Conservation (phyloP, 2,797 vertebrate genomes). For the Capromys pilorides region DNA sequence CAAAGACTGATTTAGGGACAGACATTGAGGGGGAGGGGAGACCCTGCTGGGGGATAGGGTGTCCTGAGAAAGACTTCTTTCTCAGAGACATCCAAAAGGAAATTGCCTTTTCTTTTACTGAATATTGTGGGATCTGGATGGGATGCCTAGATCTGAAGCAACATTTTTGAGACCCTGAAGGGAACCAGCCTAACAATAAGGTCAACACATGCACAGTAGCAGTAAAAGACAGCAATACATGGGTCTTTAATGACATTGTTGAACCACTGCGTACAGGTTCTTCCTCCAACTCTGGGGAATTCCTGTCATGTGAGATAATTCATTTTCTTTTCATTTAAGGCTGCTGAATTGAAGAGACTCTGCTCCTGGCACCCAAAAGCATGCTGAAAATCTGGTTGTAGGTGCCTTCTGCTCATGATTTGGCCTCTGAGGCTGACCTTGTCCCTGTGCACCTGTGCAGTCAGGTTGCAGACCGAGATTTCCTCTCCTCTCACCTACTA, state of each 20-base stretch:
- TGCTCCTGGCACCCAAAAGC: neutral
- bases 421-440: neutral
- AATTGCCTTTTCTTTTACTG: constrained; percentile 1
- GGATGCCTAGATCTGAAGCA: neutral
- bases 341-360: neutral
- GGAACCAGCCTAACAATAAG: neutral
- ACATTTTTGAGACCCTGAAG: neutral
- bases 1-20: neutral
- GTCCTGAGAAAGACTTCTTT: neutral
- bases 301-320: neutral
- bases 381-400: neutral
- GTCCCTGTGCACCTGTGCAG: neutral
- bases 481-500: neutral
- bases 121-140: neutral
- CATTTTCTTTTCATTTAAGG: neutral
- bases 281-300: neutral
- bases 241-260: neutral
- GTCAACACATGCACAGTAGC: neutral
- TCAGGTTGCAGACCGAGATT: neutral
- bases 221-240: constrained; percentile 25
- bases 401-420: neutral
- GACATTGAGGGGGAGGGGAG: neutral
- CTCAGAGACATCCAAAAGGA: neutral
- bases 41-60: neutral
- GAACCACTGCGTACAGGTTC: neutral